Evolutionary conservation across 2,113 vertebrate species (phyloP), one percentile per base, ranked within the genome.

Genomic region (Archilochus colubris): DNA sequence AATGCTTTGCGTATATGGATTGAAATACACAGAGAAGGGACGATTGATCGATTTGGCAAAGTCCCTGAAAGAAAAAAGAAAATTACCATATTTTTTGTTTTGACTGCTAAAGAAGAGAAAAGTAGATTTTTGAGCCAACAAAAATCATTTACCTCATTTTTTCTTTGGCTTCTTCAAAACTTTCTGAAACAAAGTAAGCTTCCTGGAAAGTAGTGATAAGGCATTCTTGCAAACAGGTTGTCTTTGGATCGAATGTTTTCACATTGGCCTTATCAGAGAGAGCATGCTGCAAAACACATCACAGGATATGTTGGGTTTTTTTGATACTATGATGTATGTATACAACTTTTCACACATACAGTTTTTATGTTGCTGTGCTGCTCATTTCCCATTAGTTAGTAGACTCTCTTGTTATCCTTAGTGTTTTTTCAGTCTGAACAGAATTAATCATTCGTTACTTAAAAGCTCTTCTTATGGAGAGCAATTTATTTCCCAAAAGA

Each of bases 201-300:
- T 99, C 99, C 97, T 99, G 99, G 96, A 99, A 99, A 82, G 99
- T 99, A 54, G 99, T 99, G 96, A 99, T 99, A 96, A 99, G 98
- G 96, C 99, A 99, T 97, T 99, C 99, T 96, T 99, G 99, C 88
- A 97, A 97, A 96, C 98, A 99, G 57, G 99, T 99, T 63, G 98
- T 98, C 97, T 98, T 98, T n/a, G 99, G 99, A 96, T 99, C 99
- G 7, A 99, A 99, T 84, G 97, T 95, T 98, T 98, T 99, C 97
- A 99, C 99, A 19, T 97, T 97, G 18, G 99, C 99, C 94, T 99
- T 98, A 79, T 99, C 99, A 33, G 99, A 99, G 86, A 99, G 97
- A 69, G 99, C 99, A 89, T 99, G 99, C 99, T 99, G 98, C 77
- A 97, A 96, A 97, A 97, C 33, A 98, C 5, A 98, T 50, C 93